phyloP scores from a whole-genome alignment of 2,888 invertebrate genomes.

The Diloba caeruleocephala region DNA sequence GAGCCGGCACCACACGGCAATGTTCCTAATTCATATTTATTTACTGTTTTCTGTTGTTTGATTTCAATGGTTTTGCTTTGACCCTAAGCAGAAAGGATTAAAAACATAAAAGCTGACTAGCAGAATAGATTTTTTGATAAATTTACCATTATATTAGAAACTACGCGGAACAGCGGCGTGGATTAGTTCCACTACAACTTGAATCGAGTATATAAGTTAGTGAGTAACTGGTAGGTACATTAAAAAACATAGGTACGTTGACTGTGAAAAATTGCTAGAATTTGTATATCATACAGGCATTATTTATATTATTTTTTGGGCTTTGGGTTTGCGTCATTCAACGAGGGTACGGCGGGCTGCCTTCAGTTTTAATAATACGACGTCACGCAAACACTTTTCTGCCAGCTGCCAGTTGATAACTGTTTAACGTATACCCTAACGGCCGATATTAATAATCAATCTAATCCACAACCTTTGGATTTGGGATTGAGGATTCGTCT shows the following conservation, averaged over 20 bases:
- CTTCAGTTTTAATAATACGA: slow-evolving; percentile 65
- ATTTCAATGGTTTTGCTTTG: too few species aligned
- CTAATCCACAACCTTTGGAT: too few species aligned
- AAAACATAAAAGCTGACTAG: too few species aligned
- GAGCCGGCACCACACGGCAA: too few species aligned
- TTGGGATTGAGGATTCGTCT: too few species aligned
- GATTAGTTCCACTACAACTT: background rate
- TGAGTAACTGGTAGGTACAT: slow-evolving; percentile 36
- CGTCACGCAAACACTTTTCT: slow-evolving; percentile 61
- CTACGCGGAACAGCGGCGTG: background rate
- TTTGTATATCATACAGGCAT: slow-evolving; percentile 28
- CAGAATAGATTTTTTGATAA: too few species aligned
- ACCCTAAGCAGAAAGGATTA: too few species aligned
- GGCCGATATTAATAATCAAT: too few species aligned
- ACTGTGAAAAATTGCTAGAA: slow-evolving; percentile 27
- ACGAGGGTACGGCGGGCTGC: slow-evolving; percentile 59
- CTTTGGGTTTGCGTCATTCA: slow-evolving; percentile 65
- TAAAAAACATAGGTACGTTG: slow-evolving; percentile 39
- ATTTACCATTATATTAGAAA: too few species aligned
- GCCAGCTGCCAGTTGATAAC: slow-evolving; percentile 14
- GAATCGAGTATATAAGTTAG: slow-evolving; percentile 16
- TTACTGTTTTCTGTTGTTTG: too few species aligned
- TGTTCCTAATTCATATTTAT: too few species aligned
- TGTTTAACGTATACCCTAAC: slow-evolving; percentile 12
- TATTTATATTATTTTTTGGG: slow-evolving; percentile 46